Percentiles rank a stretch among this genome's conserved stretches.
These are phyloP conservation scores for Calliopsis andreniformis DNA, from an alignment of 1,140 invertebrate species.

Conservation along the genomic window DNA sequence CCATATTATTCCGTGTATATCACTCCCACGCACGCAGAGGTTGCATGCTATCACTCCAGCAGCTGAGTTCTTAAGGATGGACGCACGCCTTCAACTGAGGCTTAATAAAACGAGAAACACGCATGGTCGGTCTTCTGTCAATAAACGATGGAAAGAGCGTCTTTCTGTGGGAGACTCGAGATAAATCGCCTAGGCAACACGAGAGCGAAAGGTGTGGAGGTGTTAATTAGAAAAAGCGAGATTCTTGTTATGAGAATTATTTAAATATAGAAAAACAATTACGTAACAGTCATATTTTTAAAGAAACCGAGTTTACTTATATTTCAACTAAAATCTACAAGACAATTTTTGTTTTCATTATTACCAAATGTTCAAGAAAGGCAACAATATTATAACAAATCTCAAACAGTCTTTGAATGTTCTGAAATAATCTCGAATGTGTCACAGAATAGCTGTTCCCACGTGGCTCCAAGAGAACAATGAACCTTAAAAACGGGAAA, in stretches of 20 bases:
- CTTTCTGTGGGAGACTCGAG: not conserved
- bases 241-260: too few species aligned
- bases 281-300: too few species aligned
- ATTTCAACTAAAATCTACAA: too few species aligned
- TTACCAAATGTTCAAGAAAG: too few species aligned
- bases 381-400: too few species aligned
- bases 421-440: too few species aligned
- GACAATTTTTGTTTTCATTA: too few species aligned
- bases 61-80: constrained; percentile 20
- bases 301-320: too few species aligned
- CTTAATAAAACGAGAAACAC: constrained; percentile 5
- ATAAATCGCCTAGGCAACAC: not conserved
- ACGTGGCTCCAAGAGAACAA: not conserved
- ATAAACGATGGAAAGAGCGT: not conserved
- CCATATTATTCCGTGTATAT: constrained; percentile 59
- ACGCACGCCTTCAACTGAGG: constrained; percentile 9
- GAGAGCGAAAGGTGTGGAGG: not conserved
- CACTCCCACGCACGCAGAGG: constrained; percentile 49
- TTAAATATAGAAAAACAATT: too few species aligned
- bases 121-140: not conserved
- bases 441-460: too few species aligned
- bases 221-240: too few species aligned
- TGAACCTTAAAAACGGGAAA: not conserved
- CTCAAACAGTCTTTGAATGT: too few species aligned
- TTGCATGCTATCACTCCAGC: not conserved